Evolutionary conservation across 2,797 vertebrate species (phyloP), one percentile per base, ranked within the genome.

Genomic region (Microcaecilia unicolor): DNA sequence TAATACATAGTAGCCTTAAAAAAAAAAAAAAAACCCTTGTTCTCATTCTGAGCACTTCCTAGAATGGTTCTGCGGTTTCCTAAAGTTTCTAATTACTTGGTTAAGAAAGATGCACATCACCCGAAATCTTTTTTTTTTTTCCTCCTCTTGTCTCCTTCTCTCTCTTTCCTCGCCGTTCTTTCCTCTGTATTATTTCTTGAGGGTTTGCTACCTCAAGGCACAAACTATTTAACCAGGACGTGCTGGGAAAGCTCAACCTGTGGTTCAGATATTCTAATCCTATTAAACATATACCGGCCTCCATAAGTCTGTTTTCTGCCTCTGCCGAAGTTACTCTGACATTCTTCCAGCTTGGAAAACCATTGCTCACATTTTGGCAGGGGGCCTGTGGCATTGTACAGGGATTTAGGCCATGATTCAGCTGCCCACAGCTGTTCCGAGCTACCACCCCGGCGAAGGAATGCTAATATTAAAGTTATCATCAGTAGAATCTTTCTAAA

Each of bases 381-480:
- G 36, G 34, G 40, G 44, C 65, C 61, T 45, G 16, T 31, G 19
- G 45, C 28, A 24, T 43, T 37, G 41, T 32, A 25, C 51, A 50
- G 50, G 51, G 48, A 57, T 67, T 58, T 67, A 61, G 66, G 51
- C 58, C 58, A 28, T 26, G 51, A 61, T 50, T 73, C 70, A 63
- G 65, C 70, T 71, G 69, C 65, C 58, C 68, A 65, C 74, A 78
- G 71, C 67, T 73, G 67, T 60, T 64, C 51, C 44, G 33, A 37
- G 46, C 49, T 70, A 66, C 69, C 71, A 72, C 67, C 71, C 67
- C 66, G 55, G 34, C 53, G 41, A 65, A 66, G 55, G 61, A 64
- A 71, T 67, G 55, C 22, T 55, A 22, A 33, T 45, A 55, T 44
- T 51, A 51, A 58, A 41, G 41, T 48, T 45, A 49, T 58, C 51